Percentiles rank a stretch among this genome's conserved stretches.
Conservation (phyloP, 2,113 vertebrate species). For the Lamprotornis superbus region DNA sequence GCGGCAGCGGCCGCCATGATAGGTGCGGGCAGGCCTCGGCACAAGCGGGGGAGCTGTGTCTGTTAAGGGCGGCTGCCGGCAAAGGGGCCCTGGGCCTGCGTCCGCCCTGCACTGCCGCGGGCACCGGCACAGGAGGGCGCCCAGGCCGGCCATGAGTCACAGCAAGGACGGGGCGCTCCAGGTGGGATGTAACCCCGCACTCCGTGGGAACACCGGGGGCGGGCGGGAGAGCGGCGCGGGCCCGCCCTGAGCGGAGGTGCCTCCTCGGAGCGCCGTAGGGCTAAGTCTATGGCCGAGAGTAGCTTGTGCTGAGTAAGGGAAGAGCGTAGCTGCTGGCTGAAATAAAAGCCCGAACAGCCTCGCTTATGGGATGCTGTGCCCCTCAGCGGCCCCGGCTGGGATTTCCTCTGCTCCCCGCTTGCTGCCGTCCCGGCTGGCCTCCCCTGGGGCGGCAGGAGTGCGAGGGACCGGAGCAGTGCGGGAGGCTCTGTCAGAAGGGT, state of each 20-base stretch:
- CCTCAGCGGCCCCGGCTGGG: neutral
- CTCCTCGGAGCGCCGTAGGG: rapidly evolving
- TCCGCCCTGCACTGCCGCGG: neutral
- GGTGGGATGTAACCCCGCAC: neutral
- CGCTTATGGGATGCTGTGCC: neutral
- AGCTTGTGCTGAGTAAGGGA: rapidly evolving
- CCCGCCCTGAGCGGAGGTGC: neutral
- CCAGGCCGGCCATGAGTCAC: neutral
- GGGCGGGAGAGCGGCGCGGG: neutral
- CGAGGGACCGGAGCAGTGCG: neutral
- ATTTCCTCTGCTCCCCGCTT: rapidly evolving
- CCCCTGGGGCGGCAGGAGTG: too few species aligned
- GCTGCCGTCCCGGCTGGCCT: rapidly evolving
- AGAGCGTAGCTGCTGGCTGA: rapidly evolving
- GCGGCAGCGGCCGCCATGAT: neutral
- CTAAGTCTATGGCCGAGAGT: rapidly evolving
- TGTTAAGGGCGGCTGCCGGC: neutral
- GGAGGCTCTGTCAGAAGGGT: too few species aligned
- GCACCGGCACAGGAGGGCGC: neutral
- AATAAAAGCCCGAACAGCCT: neutral
- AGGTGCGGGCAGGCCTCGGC: neutral
- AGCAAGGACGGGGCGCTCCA: neutral
- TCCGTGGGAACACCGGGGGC: neutral
- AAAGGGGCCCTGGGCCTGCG: too few species aligned
- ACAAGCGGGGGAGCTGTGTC: neutral